Evolutionary conservation across 2,888 invertebrate species (phyloP), one percentile per base, ranked within the genome.

Genomic region (Micropterix aruncella): DNA sequence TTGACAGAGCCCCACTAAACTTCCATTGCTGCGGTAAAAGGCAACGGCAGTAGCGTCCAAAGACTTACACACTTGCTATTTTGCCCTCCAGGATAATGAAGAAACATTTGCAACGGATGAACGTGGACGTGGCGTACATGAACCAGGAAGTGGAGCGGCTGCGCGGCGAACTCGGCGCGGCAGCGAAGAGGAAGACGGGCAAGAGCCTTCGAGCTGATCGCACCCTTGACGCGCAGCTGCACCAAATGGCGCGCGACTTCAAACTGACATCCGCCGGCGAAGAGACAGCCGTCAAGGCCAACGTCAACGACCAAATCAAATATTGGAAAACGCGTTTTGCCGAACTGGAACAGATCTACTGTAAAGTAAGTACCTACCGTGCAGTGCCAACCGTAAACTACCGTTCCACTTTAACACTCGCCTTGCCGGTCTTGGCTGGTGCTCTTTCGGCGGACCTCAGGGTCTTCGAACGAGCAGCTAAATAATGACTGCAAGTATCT

Each of bases 51-150:
- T 9, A 9, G 7, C 39, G 14, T 4, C 14, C 37, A 44, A 40
- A 41, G 4, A 12, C 3, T 46, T 51, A 40, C 41, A 18, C 38
- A 40, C 19, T 37, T 15, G 4, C 50, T 50, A 42, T 27, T 44
- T 17, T 50, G 44, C 16, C 40, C 53, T 54, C 9, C 51, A 83
- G 82, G 55, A 69, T 77, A 38, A 81, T 82, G 55, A 74, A 78
- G 48, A 70, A 72, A 1, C 84, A 86, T 56, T 57, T 84, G 45
- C 73, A 75, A 43, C 75, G 83, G 48, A 81, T 86, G 78, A 77
- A 77, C 57, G 65, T 77, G 1, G 85, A 86, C 56, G 66, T 81
- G 12, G 72, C 73, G 40, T 73, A 74, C 41, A 86, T 86, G 84
- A 67, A 74, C 5, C 60, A 61, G 1, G 66, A 73, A 44, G 78